Evolutionary conservation across 2,888 invertebrate genomes (phyloP).

Genomic region (Ferrisia virgata): DNA sequence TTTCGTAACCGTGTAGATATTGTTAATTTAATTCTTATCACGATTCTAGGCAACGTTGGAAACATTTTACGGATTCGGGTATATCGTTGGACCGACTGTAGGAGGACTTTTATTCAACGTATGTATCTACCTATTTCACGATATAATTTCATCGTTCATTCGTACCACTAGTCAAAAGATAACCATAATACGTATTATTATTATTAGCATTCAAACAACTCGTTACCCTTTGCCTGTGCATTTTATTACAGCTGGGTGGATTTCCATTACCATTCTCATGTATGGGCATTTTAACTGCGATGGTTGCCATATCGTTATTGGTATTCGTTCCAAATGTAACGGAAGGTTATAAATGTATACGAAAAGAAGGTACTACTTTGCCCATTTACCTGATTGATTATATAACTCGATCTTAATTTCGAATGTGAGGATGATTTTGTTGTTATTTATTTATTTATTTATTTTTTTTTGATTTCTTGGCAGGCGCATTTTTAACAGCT

Average conservation of each 20-base stretch:
- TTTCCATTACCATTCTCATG: conserved; percentile 56
- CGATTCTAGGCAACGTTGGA: conserved; percentile 53
- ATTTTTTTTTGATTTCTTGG: conserved; percentile 50
- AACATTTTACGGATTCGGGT: conserved; percentile 54
- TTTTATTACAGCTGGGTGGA: conserved; percentile 53
- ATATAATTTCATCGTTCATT: background rate
- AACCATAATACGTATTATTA: too few species aligned
- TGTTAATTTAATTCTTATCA: background rate
- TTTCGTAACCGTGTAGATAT: too few species aligned
- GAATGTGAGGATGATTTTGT: too few species aligned
- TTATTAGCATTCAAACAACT: background rate
- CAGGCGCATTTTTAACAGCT: conserved; percentile 49
- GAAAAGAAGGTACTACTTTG: conserved; percentile 15
- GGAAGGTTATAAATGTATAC: background rate
- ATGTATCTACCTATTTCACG: conserved; percentile 46
- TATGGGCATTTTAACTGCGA: conserved; percentile 52
- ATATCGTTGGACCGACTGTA: conserved; percentile 54
- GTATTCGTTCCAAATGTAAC: conserved; percentile 33
- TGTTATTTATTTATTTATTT: background rate
- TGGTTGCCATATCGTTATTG: conserved; percentile 34
- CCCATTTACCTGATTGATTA: too few species aligned
- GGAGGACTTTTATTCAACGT: conserved; percentile 53
- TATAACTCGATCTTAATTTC: too few species aligned
- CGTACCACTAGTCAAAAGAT: too few species aligned
- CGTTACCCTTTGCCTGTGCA: background rate